phyloP scores from a whole-genome alignment of 2,113 vertebrate genomes.

The Arothron firmamentum region DNA sequence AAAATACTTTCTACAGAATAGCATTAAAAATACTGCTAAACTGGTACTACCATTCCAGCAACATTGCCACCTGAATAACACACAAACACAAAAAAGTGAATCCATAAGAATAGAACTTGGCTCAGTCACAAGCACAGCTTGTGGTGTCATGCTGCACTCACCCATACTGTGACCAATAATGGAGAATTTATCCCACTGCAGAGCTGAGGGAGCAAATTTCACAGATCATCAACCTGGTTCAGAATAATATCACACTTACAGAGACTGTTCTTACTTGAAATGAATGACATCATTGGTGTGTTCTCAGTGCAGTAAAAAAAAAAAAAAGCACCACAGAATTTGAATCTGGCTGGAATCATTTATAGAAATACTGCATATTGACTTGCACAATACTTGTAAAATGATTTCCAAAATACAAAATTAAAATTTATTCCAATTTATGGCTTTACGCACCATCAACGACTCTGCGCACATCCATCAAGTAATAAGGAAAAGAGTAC shows the following conservation, averaged over 20 bases:
- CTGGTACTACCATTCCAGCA: slow-evolving; percentile 73
- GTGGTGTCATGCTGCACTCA: slow-evolving; percentile 68
- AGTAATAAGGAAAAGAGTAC: slow-evolving; percentile 76
- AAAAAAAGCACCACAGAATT: too few species aligned
- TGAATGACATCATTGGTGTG: slow-evolving; percentile 14
- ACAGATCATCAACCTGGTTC: slow-evolving; percentile 56
- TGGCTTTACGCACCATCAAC: slow-evolving; percentile 62
- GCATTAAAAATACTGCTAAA: background rate
- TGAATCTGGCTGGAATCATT: too few species aligned
- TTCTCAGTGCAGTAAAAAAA: slow-evolving; percentile 4
- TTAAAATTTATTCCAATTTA: background rate
- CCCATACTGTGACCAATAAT: slow-evolving; percentile 91
- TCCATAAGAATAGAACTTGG: background rate
- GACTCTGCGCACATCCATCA: slow-evolving; percentile 79
- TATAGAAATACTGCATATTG: too few species aligned
- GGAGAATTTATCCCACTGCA: slow-evolving; percentile 84
- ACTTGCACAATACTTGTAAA: too few species aligned
- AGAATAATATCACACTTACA: slow-evolving; percentile 38
- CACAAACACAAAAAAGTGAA: background rate
- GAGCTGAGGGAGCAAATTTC: slow-evolving; percentile 77
- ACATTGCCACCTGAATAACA: slow-evolving; percentile 77
- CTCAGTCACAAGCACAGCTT: background rate
- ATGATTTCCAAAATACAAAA: too few species aligned
- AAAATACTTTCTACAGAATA: background rate
- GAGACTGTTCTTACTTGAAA: slow-evolving; percentile 16